Evolutionary conservation across 2,113 vertebrate genomes (phyloP), one percentile per base, ranked within the genome.

Genomic region (Trematocara unimaculatum): DNA sequence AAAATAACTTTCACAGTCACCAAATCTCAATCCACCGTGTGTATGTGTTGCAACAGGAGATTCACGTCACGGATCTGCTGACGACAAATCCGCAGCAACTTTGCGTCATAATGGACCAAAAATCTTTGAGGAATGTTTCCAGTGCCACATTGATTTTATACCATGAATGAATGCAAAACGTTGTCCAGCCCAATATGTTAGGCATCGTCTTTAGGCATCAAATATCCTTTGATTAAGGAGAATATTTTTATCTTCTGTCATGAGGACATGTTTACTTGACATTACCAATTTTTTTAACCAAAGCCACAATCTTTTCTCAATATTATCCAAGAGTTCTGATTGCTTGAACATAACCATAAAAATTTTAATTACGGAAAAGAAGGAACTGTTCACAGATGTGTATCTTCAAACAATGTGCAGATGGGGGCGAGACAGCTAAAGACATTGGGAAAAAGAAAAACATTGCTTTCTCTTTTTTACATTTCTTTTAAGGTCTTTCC

Each of bases 331-430:
- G 20, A 45, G 26, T 38, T 82, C 33, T 15, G 54, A 86, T 15
- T 40, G 53, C 84, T 35, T 70, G 8, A 86, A 67, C 55, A 53
- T 64, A 82, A 85, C 56, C 72, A 70, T 78, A 83, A 90, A 87
- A 90, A 55, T 17, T 17, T 81, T 81, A 45, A 85, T 89, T 77
- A 79, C 8, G 62, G 87, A 47, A 79, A 89, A 42, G 67, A 7
- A 87, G 55, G 42, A 58, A 81, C 12, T 29, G 56, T 47, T 87
- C 80, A n/a, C 83, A 89, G 67, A 87, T 86, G 87, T 53, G 85
- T 42, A 53, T 84, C 29, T 89, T 90, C 40, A 78, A 33, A 40
- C 47, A 85, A 72, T 79, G 33, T 88, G 29, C 23, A 53, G 23
- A 85, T 82, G 80, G 26, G 13, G 54, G 26, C n/a, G 42, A 83